Evolutionary conservation across 1,140 invertebrate genomes (phyloP), one percentile per base, ranked within the genome.

Genomic region (Nebria ingens): DNA sequence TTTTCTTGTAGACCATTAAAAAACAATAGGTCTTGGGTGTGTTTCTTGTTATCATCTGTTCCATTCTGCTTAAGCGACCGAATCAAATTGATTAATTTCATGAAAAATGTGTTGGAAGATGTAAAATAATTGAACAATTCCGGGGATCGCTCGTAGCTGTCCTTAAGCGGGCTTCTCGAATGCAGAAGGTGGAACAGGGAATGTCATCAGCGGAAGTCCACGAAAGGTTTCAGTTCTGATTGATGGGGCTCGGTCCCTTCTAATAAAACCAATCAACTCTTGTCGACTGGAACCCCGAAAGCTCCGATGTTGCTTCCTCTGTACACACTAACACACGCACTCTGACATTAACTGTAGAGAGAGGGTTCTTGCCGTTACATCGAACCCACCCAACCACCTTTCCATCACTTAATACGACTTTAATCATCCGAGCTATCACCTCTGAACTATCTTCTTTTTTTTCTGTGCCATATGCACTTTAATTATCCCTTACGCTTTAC

Each of bases 251-350:
- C 6, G 17, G 40, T 45, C 40, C 40, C 40, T 45, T 11, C 40
- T 45, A 45, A 45, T 45, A 45, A 45, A 45, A 45, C 40, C 40
- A 45, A 45, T 45, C 40, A 45, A 45, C 6, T 45, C 40, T 34
- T n/a, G n/a, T 34, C 6, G 25, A 34, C 25, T 6, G 40, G 40
- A n/a, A 34, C 6, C 25, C 25, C n/a, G 25, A 34, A n/a, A 17
- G 40, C 40, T 45, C 3, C 17, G 15, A 17, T 12, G 3, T 9
- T 11, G 40, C 17, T 4, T 17, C 40, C 40, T 17, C 40, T 45
- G 40, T 45, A 6, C 40, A 12, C 9, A 9, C 6, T 6, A 9
- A 17, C 15, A 17, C 40, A 45, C 40, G 17, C 40, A 45, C 15
- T 12, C 40, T 12, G 9, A 45, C 40, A 6, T n/a, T n/a, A n/a